Evolutionary conservation across 37 sponge, comb jelly and placozoan species (phyloP).

Genomic region (Chondrosia reniformis): DNA sequence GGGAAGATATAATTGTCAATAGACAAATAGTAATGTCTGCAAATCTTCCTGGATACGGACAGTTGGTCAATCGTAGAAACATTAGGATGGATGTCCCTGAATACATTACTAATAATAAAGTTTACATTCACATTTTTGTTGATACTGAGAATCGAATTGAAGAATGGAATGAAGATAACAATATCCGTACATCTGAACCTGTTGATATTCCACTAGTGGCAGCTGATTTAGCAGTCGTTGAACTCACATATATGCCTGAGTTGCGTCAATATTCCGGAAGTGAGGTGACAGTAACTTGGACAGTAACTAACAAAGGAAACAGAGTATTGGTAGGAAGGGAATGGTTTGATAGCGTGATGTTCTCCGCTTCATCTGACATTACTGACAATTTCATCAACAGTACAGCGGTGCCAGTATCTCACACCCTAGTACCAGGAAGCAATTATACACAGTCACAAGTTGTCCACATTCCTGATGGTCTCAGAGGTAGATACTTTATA

Average conservation of each 20-base stretch:
- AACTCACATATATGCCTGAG: neutral
- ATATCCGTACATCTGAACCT: neutral
- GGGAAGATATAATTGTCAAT: neutral
- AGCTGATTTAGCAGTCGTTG: neutral
- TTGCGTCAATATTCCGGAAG: neutral
- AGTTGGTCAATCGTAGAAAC: neutral
- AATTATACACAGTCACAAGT: neutral
- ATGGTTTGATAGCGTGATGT: neutral
- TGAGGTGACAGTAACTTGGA: slow-evolving; percentile 2
- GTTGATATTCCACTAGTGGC: slow-evolving; percentile 6
- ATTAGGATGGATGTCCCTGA: neutral
- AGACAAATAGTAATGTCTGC: neutral
- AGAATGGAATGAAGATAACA: slow-evolving; percentile 14
- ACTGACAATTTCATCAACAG: neutral
- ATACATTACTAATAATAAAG: neutral
- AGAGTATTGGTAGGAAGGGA: neutral
- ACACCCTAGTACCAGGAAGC: neutral
- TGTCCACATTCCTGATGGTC: neutral
- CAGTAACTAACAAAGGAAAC: slow-evolving; percentile 12
- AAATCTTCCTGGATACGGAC: neutral
- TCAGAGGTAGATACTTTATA: slow-evolving; percentile 9
- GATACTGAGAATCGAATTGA: slow-evolving; percentile 9
- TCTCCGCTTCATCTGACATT: neutral
- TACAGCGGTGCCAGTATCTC: neutral
- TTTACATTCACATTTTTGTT: neutral